Conservation (phyloP, 2,113 vertebrate genomes). For the Pholis gunnellus region DNA sequence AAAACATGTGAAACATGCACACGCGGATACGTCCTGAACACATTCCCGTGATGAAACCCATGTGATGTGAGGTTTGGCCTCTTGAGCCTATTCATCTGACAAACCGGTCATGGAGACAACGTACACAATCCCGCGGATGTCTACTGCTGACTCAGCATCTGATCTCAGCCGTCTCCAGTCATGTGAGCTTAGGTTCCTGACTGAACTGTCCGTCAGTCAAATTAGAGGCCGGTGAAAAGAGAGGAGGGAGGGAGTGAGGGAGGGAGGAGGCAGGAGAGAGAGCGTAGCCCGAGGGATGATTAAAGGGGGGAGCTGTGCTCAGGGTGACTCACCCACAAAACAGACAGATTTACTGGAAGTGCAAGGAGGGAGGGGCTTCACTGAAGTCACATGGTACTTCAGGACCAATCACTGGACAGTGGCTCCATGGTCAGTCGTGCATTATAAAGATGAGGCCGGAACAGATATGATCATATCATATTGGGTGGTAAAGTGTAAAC, state of each 20-base stretch:
- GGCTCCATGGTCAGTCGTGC: constrained; percentile 76
- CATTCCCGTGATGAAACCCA: constrained; percentile 12
- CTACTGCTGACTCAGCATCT: constrained; percentile 75
- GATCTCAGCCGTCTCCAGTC: constrained; percentile 64
- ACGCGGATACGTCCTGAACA: constrained; percentile 16
- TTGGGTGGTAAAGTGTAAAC: constrained; percentile 5
- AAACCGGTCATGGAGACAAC: constrained; percentile 52
- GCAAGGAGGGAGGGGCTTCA: constrained; percentile 89
- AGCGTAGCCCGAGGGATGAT: constrained; percentile 84
- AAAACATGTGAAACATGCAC: background rate
- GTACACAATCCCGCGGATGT: constrained; percentile 22
- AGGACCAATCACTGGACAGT: constrained; percentile 90
- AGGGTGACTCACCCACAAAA: constrained; percentile 93
- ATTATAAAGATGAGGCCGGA: constrained; percentile 44
- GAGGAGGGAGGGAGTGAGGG: constrained; percentile 16
- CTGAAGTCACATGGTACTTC: constrained; percentile 93
- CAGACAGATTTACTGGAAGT: constrained; percentile 98
- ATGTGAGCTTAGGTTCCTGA: constrained; percentile 69
- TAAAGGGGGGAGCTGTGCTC: constrained; percentile 96
- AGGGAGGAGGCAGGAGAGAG: constrained; percentile 12
- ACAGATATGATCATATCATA: constrained; percentile 28
- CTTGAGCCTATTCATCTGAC: constrained; percentile 17
- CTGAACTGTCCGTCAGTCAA: constrained; percentile 75
- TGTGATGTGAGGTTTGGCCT: constrained; percentile 6
- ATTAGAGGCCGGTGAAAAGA: constrained; percentile 76